Base-by-base conservation (phyloP, 1,140 invertebrate genomes). In the Anoplophora glabripennis region DNA sequence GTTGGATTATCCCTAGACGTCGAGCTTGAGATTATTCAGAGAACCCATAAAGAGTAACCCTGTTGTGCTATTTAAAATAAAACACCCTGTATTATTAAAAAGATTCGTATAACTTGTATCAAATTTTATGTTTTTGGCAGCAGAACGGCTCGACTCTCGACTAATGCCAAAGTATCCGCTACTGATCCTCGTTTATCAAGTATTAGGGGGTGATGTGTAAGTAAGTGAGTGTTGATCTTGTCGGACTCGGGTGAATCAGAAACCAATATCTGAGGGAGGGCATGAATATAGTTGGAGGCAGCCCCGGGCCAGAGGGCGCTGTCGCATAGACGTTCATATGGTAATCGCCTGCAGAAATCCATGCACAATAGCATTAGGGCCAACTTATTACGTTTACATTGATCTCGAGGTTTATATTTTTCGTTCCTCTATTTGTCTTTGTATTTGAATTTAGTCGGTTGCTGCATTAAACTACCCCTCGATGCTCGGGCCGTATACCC, bases 371-470 rank as follows among this genome's bases (percentile, higher is more conserved):
- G 72, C 68, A 72, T 75, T 75, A 75, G 64, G 66, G 64, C 66
- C 71, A 68, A 74, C 72, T 75, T 75, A 75, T 75, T 75, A 72
- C 73, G 72, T 75, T 75, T 75, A 74, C 73, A 75, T 73, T 75
- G 73, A 75, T 75, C 73, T 73, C 72, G 73, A 75, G 66, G 68
- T 70, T 71, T 65, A 70, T 70, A 72, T 72, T 72, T 72, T 72
- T 72, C 69, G 66, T 65, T 64, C 56, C 54, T 63, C 61, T 72
- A 68, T 72, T 72, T 72, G 69, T 72, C 67, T 69, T 72, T 69
- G 68, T 71, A 69, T 72, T 72, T 69, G 70, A 72, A 72, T 66
- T 70, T 72, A 64, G 71, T 73, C 48, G 68, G 66, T 63, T 72
- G 68, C 56, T 62, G 64, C 54, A 66, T 73, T 54, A 66, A 64